A percentile compares a stretch with the other conserved stretches of the same genome.
Evolutionary conservation across 2,888 invertebrate genomes (phyloP).

Genomic region (Brenthis daphne): DNA sequence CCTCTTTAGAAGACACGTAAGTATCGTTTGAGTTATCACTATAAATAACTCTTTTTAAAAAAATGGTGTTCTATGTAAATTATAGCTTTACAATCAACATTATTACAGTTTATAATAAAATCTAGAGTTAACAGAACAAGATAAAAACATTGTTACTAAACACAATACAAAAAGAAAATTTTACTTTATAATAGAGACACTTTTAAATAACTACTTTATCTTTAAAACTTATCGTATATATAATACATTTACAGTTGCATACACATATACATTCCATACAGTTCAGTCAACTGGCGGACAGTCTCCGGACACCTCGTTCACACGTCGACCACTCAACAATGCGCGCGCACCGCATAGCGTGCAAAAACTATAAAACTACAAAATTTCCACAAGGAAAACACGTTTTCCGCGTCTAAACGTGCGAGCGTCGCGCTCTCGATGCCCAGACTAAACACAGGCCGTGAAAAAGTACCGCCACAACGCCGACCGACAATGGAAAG

Average conservation of each 20-base stretch:
- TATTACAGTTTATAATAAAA: no score
- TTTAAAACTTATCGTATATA: not conserved
- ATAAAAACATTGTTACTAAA: no score
- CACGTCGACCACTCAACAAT: slow-evolving; percentile 45
- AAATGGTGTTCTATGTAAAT: no score
- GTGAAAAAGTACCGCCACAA: slow-evolving; percentile 82
- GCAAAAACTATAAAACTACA: slow-evolving; percentile 58
- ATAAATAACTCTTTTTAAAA: no score
- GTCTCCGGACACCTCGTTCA: slow-evolving; percentile 36
- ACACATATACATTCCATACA: slow-evolving; percentile 12
- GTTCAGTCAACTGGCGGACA: slow-evolving; percentile 47
- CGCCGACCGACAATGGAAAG: slow-evolving; percentile 82
- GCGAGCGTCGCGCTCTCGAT: slow-evolving; percentile 80
- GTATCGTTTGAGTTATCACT: no score
- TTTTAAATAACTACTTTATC: not conserved
- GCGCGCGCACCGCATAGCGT: slow-evolving; percentile 66
- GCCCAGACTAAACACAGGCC: slow-evolving; percentile 81
- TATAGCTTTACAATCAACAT: no score
- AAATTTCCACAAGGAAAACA: slow-evolving; percentile 76
- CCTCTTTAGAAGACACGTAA: no score
- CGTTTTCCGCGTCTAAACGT: slow-evolving; percentile 79
- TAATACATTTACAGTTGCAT: not conserved
- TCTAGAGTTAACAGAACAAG: no score
- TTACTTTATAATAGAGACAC: not conserved
- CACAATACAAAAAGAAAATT: no score